Percentiles rank a stretch among this genome's conserved stretches.
Conservation (phyloP, 2,888 invertebrate species). For the Rhagophthalmus giganteus region DNA sequence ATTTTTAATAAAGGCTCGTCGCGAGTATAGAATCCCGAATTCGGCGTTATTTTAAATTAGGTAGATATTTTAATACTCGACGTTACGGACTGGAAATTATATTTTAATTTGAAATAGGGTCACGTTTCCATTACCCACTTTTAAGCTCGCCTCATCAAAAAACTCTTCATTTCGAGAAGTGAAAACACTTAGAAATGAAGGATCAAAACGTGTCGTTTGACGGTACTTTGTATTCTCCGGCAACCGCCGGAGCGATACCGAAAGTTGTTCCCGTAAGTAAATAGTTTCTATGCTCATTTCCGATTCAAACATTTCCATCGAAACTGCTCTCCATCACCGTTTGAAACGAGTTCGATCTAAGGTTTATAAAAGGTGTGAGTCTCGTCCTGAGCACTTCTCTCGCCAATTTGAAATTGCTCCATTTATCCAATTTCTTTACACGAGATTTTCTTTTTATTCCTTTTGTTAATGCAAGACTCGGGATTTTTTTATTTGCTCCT, state of each 20-base stretch:
- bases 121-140: constrained; percentile 22
- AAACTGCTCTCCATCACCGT: constrained; percentile 18
- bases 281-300: constrained; percentile 26
- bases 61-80: no score
- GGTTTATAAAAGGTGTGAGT: constrained; percentile 17
- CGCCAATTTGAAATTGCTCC: constrained; percentile 21
- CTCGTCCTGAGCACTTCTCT: constrained; percentile 8
- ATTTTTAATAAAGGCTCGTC: no score
- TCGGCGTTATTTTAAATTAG: no score
- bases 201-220: constrained; percentile 13
- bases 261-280: constrained; percentile 24
- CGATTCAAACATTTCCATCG: constrained; percentile 23
- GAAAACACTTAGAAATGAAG: constrained; percentile 18
- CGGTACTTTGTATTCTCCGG: constrained; percentile 20
- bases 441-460: constrained; percentile 7
- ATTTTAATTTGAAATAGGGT: constrained; percentile 20
- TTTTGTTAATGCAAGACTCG: constrained; percentile 7
- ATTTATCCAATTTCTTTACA: constrained; percentile 22
- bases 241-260: constrained; percentile 14
- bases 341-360: constrained; percentile 17
- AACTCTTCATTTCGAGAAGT: constrained; percentile 22
- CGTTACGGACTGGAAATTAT: neutral
- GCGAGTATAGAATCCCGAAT: no score
- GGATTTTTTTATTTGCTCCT: no score
- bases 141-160: constrained; percentile 15